phyloP scores from a whole-genome alignment of 1,140 invertebrate genomes.

The Cyrtorhinus lividipennis region DNA sequence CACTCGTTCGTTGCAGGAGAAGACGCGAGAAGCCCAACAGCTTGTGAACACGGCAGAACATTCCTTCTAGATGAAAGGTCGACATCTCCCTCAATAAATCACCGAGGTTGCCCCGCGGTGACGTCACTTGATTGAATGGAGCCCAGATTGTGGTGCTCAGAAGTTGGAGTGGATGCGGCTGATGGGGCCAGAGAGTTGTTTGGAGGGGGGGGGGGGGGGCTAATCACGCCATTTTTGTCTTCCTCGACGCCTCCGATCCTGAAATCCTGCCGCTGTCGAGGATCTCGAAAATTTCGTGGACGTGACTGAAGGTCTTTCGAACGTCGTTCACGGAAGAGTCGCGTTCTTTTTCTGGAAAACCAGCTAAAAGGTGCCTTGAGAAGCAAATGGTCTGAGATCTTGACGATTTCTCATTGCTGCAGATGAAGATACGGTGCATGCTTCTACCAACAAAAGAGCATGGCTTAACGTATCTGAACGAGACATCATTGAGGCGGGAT shows the following conservation, averaged over 20 bases:
- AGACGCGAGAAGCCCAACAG: too few relatives aligned
- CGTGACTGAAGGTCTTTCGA: neutral
- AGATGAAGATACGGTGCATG: too few relatives aligned
- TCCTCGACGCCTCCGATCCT: neutral
- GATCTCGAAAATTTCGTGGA: neutral
- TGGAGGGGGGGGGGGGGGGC: neutral
- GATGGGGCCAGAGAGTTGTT: neutral
- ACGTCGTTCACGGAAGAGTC: too few relatives aligned
- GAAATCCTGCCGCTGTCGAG: neutral
- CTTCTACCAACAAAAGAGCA: too few relatives aligned
- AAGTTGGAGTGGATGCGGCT: too few relatives aligned
- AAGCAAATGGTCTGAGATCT: too few relatives aligned
- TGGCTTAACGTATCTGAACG: too few relatives aligned
- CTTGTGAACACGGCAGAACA: neutral
- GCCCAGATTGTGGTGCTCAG: neutral
- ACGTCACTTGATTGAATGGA: neutral
- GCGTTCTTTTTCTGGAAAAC: too few relatives aligned
- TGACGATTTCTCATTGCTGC: too few relatives aligned
- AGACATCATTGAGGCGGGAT: too few relatives aligned
- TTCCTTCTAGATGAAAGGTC: neutral
- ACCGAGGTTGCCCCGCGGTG: neutral
- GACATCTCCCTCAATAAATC: neutral
- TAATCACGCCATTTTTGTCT: neutral
- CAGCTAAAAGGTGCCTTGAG: too few relatives aligned
- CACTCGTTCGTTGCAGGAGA: too few relatives aligned